A percentile compares a stretch with the other conserved stretches of the same genome.
phyloP scores from a whole-genome alignment of 2,888 invertebrate species.

The Drosophila falleni region DNA sequence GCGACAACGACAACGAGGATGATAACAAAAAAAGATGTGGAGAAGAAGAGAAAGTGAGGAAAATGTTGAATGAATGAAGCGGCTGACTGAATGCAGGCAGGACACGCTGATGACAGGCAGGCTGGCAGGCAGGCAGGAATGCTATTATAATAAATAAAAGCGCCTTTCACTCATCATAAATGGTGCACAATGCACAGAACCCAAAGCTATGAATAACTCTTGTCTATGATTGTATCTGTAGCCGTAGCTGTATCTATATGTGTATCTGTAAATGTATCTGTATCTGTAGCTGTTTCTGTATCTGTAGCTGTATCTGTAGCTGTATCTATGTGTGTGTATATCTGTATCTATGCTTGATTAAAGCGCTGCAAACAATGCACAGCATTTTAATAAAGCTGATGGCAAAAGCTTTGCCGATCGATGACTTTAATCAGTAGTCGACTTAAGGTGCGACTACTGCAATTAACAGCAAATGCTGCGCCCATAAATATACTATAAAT shows the following conservation, averaged over 20 bases:
- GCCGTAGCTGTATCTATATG: constrained; percentile 18
- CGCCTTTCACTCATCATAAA: constrained; percentile 80
- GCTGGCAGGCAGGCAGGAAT: constrained; percentile 62
- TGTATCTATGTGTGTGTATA: constrained; percentile 19
- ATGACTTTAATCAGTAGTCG: constrained; percentile 50
- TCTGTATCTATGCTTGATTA: constrained; percentile 44
- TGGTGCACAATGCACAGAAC: constrained; percentile 65
- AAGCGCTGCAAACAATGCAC: constrained; percentile 56
- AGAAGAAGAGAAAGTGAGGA: constrained; percentile 11
- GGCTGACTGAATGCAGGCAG: constrained; percentile 47
- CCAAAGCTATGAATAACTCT: constrained; percentile 48
- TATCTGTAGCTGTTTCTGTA: constrained; percentile 22
- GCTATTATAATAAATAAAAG: constrained; percentile 79
- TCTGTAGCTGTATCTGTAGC: constrained; percentile 22
- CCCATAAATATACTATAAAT: constrained; percentile 74
- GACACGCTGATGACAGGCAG: constrained; percentile 38
- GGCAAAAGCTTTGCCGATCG: constrained; percentile 53
- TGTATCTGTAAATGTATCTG: constrained; percentile 16
- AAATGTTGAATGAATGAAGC: constrained; percentile 48
- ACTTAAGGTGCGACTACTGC: constrained; percentile 42
- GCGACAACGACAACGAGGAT: constrained; percentile 47
- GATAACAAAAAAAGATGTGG: constrained; percentile 5
- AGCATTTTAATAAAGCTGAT: constrained; percentile 71
- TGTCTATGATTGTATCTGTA: constrained; percentile 22
- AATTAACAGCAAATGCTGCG: constrained; percentile 71